These are phyloP conservation scores for Nibea coibor DNA, from an alignment of 2,113 vertebrate genomes.

Conservation along the genomic window DNA sequence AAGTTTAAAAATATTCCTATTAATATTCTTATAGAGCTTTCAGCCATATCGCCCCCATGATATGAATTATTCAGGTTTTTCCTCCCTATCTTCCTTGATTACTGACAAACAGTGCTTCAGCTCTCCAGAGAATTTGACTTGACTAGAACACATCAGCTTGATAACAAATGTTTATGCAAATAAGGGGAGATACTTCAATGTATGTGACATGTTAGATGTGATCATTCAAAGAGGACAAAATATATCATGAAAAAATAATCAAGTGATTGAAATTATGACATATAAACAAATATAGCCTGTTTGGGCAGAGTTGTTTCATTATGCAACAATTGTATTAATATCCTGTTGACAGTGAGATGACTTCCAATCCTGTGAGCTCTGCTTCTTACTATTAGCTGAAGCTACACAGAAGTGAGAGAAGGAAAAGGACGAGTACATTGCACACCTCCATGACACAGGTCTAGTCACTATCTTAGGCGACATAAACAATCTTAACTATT, in stretches of 20 bases:
- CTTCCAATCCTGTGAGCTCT: conserved; percentile 16
- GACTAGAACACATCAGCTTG: not conserved
- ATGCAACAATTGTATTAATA: not conserved
- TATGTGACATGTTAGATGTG: not conserved
- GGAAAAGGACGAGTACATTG: not conserved
- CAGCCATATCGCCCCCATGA: not conserved
- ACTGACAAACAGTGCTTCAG: not conserved
- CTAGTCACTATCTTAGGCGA: not conserved
- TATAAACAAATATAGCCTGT: not conserved
- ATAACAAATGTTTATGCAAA: conserved; percentile 19
- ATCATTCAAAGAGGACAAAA: not conserved
- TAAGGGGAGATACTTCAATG: not conserved
- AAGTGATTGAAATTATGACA: not conserved
- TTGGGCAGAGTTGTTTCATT: not conserved
- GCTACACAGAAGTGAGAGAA: not conserved
- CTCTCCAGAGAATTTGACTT: not conserved
- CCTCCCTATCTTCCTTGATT: not conserved
- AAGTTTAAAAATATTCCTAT: not conserved
- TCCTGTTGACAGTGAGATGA: conserved; percentile 32
- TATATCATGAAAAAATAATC: not conserved
- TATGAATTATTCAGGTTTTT: not conserved
- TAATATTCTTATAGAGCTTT: not conserved
- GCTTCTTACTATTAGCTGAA: not conserved
- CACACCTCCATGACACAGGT: not conserved
- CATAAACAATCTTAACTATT: not conserved